These are phyloP conservation scores for Calidris pugnax DNA, from an alignment of 2,113 vertebrate species.

Conservation along the genomic window DNA sequence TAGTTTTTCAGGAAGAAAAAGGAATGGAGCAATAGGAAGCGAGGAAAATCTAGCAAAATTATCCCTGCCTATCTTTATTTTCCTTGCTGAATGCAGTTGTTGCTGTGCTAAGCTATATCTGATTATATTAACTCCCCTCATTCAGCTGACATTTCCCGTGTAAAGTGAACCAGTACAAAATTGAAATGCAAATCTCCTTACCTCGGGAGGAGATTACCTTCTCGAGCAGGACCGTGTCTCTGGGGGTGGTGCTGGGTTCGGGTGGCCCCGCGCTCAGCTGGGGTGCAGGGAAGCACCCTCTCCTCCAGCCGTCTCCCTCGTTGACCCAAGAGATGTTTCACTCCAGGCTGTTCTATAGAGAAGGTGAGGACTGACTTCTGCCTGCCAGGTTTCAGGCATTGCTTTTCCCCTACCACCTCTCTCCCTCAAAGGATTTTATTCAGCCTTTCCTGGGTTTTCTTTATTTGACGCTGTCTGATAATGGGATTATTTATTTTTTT, in stretches of 20 bases:
- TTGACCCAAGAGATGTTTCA: background rate
- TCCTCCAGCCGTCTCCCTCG: background rate
- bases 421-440: background rate
- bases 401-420: accelerated
- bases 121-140: conserved; percentile 8
- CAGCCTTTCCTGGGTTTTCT: background rate
- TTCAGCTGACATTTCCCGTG: conserved; percentile 58
- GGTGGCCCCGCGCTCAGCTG: background rate
- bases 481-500: background rate
- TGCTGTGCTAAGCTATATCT: background rate
- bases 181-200: conserved; percentile 36
- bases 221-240: background rate
- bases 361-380: background rate
- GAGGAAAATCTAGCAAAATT: background rate
- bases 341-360: background rate
- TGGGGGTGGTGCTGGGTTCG: background rate
- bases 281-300: background rate
- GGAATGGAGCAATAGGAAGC: background rate
- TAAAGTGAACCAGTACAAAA: conserved; percentile 19
- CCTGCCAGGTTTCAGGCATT: background rate
- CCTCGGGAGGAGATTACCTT: background rate
- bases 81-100: background rate
- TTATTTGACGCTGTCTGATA: background rate
- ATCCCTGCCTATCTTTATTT: background rate
- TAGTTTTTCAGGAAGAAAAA: background rate